Conservation (phyloP, 2,797 vertebrate species). For the Channa striata region DNA sequence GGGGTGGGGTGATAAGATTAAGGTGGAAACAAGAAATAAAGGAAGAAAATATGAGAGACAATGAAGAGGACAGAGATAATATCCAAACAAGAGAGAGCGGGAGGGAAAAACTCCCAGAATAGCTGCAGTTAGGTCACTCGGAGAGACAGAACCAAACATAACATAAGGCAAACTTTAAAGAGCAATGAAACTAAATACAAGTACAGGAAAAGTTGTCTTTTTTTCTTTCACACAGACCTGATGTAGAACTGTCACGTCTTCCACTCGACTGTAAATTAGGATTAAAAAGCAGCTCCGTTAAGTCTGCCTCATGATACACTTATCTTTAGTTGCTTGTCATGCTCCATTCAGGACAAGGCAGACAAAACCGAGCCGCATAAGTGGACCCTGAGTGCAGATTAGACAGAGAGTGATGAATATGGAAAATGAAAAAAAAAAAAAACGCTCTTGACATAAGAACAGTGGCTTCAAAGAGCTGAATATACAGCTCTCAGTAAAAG, state of each 20-base stretch:
- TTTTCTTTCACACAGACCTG: constrained; percentile 11
- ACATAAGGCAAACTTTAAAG: constrained; percentile 28
- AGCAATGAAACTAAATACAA: constrained; percentile 19
- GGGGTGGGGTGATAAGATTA: constrained; percentile 22
- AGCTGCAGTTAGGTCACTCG: constrained; percentile 52
- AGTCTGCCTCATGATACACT: constrained; percentile 28
- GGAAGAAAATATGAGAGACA: constrained; percentile 32
- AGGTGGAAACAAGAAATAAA: constrained; percentile 28
- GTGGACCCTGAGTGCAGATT: constrained; percentile 33
- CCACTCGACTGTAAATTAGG: constrained; percentile 26
- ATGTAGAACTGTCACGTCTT: constrained; percentile 15
- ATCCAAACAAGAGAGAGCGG: constrained; percentile 47
- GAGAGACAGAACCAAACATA: constrained; percentile 41
- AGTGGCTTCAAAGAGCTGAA: constrained; percentile 36
- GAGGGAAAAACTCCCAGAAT: constrained; percentile 48
- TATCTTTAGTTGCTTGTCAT: constrained; percentile 40
- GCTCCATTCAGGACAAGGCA: constrained; percentile 29
- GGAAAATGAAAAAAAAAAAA: constrained; percentile 20
- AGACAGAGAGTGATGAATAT: constrained; percentile 52
- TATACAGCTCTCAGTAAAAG: constrained; percentile 10
- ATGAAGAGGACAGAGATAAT: constrained; percentile 31
- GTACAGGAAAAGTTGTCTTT: background rate
- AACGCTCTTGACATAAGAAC: constrained; percentile 33
- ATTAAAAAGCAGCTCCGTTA: constrained; percentile 28
- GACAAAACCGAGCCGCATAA: constrained; percentile 38